A percentile compares a stretch with the other conserved stretches of the same genome.
Evolutionary conservation across 2,113 vertebrate genomes (phyloP).

Genomic region (Pterophyllum scalare): DNA sequence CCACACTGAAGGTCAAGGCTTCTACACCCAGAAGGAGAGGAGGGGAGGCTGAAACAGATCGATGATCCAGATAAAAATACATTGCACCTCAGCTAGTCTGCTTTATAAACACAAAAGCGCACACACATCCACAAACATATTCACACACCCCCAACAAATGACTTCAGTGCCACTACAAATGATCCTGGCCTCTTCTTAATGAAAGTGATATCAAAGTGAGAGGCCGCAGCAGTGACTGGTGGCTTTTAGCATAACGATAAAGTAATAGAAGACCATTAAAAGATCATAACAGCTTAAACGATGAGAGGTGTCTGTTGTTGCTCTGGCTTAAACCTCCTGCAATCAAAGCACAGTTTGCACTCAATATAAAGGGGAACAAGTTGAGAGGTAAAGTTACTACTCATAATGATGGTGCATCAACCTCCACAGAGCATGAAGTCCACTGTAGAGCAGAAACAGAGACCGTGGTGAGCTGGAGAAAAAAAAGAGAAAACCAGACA

Average conservation of each 20-base stretch:
- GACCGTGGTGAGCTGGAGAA: background rate
- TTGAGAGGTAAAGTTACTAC: conserved; percentile 64
- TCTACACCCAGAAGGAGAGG: conserved; percentile 65
- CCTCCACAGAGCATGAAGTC: conserved; percentile 4
- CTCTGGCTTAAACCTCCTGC: conserved; percentile 59
- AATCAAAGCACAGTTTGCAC: conserved; percentile 64
- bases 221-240: conserved; percentile 42
- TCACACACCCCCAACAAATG: conserved; percentile 67
- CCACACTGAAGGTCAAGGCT: conserved; percentile 82
- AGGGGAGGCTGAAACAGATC: conserved; percentile 73
- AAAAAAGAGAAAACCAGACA: conserved; percentile 48
- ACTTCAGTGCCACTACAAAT: conserved; percentile 74
- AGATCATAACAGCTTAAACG: conserved; percentile 78
- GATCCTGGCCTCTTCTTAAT: conserved; percentile 70
- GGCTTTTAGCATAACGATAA: conserved; percentile 70
- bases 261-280: conserved; percentile 78
- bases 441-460: background rate
- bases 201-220: conserved; percentile 75
- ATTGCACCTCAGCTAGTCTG: conserved; percentile 70
- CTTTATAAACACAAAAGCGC: conserved; percentile 69
- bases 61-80: conserved; percentile 81
- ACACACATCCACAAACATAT: conserved; percentile 60
- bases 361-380: conserved; percentile 54
- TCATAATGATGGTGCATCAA: conserved; percentile 13
- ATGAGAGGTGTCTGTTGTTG: conserved; percentile 72